Conservation (phyloP, 2,113 vertebrate species). For the Tetrax tetrax region DNA sequence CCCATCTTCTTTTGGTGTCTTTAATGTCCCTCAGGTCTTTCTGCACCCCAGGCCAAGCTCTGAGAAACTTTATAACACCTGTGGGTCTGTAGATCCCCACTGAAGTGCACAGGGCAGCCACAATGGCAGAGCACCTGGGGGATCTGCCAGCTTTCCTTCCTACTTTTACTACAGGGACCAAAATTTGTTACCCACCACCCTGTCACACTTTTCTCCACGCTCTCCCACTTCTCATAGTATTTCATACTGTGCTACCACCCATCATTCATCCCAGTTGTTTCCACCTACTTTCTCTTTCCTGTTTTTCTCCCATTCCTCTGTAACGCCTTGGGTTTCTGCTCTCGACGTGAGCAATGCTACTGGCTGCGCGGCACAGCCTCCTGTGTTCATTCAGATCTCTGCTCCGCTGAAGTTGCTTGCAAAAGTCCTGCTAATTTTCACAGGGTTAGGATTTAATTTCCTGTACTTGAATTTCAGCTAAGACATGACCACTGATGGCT, state of each 20-base stretch:
- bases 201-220: not conserved
- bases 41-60: not conserved
- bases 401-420: not conserved
- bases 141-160: not conserved
- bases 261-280: not conserved
- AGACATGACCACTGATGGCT: not conserved
- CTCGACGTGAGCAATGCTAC: not conserved
- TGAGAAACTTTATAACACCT: not conserved
- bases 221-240: not conserved
- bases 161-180: not conserved
- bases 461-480: not conserved
- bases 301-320: not conserved
- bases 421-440: not conserved
- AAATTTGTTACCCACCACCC: not conserved
- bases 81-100: not conserved
- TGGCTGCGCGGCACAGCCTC: not conserved
- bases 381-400: not conserved
- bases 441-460: not conserved
- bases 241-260: not conserved
- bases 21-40: not conserved
- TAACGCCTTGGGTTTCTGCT: not conserved
- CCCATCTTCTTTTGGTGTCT: not conserved
- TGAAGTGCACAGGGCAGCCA: not conserved
- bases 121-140: accelerated
- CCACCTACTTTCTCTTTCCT: not conserved